Evolutionary conservation across 2,888 invertebrate genomes (phyloP).

Genomic region (Priocnemis perturbator): DNA sequence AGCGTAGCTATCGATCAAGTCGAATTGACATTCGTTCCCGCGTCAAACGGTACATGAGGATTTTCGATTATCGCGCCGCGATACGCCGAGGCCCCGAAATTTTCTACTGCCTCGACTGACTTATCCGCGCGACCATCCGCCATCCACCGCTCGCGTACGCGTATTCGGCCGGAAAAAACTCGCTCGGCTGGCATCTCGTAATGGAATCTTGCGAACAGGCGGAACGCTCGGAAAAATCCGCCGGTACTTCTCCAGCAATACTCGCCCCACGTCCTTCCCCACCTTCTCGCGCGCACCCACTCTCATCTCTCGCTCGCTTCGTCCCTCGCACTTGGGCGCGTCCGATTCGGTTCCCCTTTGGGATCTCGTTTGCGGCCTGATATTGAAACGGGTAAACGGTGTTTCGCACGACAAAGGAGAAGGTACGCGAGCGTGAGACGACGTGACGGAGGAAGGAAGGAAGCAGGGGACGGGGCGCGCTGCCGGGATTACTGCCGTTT

Average conservation of each 20-base stretch:
- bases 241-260: constrained; percentile 3
- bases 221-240: constrained; percentile 35
- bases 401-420: constrained; percentile 35
- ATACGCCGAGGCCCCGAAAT: constrained; percentile 32
- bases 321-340: background rate
- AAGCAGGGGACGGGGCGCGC: constrained; percentile 24
- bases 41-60: constrained; percentile 25
- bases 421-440: constrained; percentile 2
- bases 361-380: constrained; percentile 53
- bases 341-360: constrained; percentile 24
- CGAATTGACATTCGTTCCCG: constrained; percentile 37
- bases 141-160: constrained; percentile 12
- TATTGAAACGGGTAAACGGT: constrained; percentile 50
- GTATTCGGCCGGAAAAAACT: background rate
- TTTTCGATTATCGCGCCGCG: constrained; percentile 40
- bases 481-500: constrained; percentile 46
- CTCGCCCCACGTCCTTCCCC: background rate
- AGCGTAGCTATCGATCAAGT: constrained; percentile 40
- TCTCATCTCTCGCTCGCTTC: background rate
- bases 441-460: background rate
- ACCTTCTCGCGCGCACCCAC: too few relatives aligned
- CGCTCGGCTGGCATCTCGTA: constrained; percentile 25
- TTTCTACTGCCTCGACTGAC: constrained; percentile 25
- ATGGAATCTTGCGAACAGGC: constrained; percentile 36
- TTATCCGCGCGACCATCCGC: constrained; percentile 25